phyloP scores from a whole-genome alignment of 35 echinoderm and acorn worm species.

The Lytechinus pictus region DNA sequence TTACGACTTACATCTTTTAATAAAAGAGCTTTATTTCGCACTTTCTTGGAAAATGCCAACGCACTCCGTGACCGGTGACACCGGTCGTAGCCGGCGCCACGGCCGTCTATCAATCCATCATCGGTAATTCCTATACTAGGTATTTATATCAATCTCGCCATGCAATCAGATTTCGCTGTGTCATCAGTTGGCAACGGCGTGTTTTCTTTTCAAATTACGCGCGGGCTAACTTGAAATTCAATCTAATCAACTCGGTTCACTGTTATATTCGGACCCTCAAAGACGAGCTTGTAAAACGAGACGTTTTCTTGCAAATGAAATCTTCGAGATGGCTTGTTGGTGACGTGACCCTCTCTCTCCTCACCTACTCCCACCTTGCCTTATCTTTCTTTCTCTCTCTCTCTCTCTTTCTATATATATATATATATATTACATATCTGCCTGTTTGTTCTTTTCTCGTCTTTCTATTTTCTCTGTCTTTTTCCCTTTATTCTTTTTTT shows the following conservation, averaged over 20 bases:
- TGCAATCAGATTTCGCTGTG: not conserved
- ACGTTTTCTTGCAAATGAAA: not conserved
- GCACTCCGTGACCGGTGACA: not conserved
- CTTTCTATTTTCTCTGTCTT: no score
- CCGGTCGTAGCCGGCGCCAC: not conserved
- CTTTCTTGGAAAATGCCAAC: not conserved
- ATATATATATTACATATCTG: no score
- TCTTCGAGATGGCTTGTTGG: not conserved
- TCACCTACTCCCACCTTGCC: no score
- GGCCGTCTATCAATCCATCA: not conserved
- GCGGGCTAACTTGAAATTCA: not conserved
- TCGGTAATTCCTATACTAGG: not conserved
- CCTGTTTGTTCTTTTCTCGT: no score
- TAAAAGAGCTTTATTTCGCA: no score
- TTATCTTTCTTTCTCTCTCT: not conserved
- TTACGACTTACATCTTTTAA: no score
- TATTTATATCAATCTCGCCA: not conserved
- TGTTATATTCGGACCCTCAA: conserved; percentile 11
- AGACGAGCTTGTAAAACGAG: not conserved
- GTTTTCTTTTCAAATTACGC: conserved; percentile 40
- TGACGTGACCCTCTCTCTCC: not conserved
- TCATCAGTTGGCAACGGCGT: not conserved
- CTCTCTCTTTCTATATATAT: not conserved
- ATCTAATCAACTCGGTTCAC: conserved; percentile 6
- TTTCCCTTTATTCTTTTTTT: no score